Conservation (phyloP, 2,113 vertebrate genomes). For the Eulacestoma nigropectus region DNA sequence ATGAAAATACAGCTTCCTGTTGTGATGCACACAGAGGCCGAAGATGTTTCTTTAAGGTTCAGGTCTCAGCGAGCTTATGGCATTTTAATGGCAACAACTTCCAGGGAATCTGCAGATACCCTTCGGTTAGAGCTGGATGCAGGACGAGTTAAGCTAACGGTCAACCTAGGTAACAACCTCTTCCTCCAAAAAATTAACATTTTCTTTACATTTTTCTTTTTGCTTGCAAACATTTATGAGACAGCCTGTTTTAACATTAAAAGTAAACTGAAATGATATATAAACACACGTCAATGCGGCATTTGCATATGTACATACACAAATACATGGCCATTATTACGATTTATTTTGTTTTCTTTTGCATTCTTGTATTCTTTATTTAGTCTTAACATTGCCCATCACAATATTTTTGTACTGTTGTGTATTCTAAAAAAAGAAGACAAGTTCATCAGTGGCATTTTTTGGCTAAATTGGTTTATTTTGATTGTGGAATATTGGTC, state of each 20-base stretch:
- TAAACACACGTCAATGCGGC: background rate
- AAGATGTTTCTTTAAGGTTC: slow-evolving; percentile 93
- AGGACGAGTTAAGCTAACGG: slow-evolving; percentile 92
- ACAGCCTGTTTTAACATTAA: slow-evolving; percentile 71
- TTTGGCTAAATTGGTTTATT: background rate
- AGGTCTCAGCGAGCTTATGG: slow-evolving; percentile 93
- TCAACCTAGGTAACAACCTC: slow-evolving; percentile 92
- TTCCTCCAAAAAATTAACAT: slow-evolving; percentile 64
- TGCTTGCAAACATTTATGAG: slow-evolving; percentile 75
- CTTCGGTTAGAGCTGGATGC: slow-evolving; percentile 92
- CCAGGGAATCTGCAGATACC: slow-evolving; percentile 91
- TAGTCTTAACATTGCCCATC: slow-evolving; percentile 48
- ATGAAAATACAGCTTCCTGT: slow-evolving; percentile 97
- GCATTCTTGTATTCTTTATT: slow-evolving; percentile 46
- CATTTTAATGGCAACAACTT: slow-evolving; percentile 96
- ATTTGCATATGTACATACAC: background rate
- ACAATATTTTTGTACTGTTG: slow-evolving; percentile 60
- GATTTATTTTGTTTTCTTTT: slow-evolving; percentile 5
- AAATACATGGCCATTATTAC: slow-evolving; percentile 37
- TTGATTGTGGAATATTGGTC: background rate
- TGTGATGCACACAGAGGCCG: slow-evolving; percentile 96
- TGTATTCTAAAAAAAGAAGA: slow-evolving; percentile 73
- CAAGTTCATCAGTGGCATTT: slow-evolving; percentile 23
- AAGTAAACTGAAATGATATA: slow-evolving; percentile 34
- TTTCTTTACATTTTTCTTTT: slow-evolving; percentile 63